Evolutionary conservation across 1,140 invertebrate species (phyloP).

Genomic region (Orius insidiosus): DNA sequence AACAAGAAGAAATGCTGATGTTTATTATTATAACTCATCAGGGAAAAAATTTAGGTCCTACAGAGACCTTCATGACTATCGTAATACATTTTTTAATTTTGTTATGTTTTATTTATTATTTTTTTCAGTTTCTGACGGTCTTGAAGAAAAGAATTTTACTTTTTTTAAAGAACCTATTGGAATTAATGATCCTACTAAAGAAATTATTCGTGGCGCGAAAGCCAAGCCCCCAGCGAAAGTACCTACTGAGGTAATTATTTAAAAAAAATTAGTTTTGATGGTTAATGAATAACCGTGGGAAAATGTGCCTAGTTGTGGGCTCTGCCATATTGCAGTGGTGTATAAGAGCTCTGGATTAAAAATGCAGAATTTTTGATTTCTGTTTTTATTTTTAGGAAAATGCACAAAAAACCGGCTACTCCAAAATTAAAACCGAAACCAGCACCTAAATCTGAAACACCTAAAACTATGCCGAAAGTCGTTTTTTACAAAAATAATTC

Average conservation of each 20-base stretch:
- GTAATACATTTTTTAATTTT: constrained; percentile 24
- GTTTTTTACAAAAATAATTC: constrained; percentile 12
- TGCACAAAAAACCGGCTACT: constrained; percentile 11
- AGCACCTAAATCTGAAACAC: constrained; percentile 10
- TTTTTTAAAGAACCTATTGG: constrained; percentile 57
- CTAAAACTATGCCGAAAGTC: constrained; percentile 16
- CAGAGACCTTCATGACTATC: constrained; percentile 35
- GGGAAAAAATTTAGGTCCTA: constrained; percentile 54
- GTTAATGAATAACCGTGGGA: too few species aligned
- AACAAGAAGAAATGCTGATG: constrained; percentile 39
- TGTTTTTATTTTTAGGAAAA: not conserved
- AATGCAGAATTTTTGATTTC: too few species aligned
- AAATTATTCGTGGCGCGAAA: constrained; percentile 46
- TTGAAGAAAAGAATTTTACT: constrained; percentile 58
- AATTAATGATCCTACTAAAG: constrained; percentile 45
- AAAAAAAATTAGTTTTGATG: too few species aligned
- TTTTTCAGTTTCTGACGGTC: constrained; percentile 22
- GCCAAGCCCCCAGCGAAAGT: constrained; percentile 6
- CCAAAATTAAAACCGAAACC: constrained; percentile 13
- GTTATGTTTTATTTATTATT: too few species aligned
- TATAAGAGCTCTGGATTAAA: too few species aligned
- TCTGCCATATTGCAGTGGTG: too few species aligned
- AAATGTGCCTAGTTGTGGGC: too few species aligned
- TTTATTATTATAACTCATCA: constrained; percentile 55
- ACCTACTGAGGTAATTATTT: not conserved